Conservation (phyloP, 2,888 invertebrate species). For the Limnephilus auricula region DNA sequence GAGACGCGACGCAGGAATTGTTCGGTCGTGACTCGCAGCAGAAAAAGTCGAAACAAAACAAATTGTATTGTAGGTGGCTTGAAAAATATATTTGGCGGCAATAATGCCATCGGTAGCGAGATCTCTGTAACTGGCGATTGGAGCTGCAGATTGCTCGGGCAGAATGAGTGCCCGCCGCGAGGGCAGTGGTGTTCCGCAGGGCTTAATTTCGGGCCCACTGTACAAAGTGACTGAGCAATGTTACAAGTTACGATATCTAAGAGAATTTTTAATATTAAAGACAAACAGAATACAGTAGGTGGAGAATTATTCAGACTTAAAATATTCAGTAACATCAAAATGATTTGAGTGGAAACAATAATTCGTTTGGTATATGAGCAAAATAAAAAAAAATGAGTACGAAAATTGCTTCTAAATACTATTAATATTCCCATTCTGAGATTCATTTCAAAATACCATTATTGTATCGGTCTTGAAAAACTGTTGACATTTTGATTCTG, state of each 20-base stretch:
- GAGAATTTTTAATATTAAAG: no score
- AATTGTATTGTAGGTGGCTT: constrained; percentile 46
- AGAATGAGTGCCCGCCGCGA: neutral
- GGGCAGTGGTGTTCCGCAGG: constrained; percentile 7
- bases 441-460: neutral
- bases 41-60: constrained; percentile 40
- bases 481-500: no score
- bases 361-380: neutral
- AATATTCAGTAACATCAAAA: neutral
- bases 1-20: constrained; percentile 19
- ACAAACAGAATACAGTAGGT: neutral
- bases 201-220: neutral
- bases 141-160: constrained; percentile 24
- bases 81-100: constrained; percentile 51
- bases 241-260: neutral
- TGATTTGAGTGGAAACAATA: neutral
- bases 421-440: neutral
- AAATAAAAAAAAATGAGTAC: neutral
- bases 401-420: no score
- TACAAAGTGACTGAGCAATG: constrained; percentile 2
- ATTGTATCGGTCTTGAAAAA: neutral
- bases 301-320: neutral
- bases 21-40: constrained; percentile 37
- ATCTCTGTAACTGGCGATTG: constrained; percentile 46
- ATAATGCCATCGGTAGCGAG: constrained; percentile 49